phyloP scores from a whole-genome alignment of 2,113 vertebrate species.

The Salvelinus fontinalis region DNA sequence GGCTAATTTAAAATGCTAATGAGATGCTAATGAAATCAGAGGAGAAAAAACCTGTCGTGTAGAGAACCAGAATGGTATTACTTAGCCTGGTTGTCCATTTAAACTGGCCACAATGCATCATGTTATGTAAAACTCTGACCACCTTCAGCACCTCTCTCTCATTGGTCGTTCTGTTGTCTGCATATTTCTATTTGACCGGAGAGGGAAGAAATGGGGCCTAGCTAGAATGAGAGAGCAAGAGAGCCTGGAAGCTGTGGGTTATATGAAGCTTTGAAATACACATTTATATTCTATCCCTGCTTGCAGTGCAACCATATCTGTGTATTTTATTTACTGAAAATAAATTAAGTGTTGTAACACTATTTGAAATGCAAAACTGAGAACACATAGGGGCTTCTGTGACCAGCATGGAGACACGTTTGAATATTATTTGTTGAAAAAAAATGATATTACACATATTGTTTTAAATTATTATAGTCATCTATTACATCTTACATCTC shows the following conservation, averaged over 20 bases:
- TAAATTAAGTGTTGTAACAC: not conserved
- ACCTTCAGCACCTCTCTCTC: not conserved
- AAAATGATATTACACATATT: too few relatives aligned
- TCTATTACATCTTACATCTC: too few relatives aligned
- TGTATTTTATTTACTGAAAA: not conserved
- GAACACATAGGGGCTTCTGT: not conserved
- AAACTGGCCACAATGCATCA: slow-evolving; percentile 7
- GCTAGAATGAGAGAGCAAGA: not conserved
- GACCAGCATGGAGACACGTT: too few relatives aligned
- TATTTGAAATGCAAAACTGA: not conserved
- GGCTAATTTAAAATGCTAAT: slow-evolving; percentile 25
- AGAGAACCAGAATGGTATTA: not conserved
- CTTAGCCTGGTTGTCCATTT: not conserved
- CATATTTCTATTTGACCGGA: not conserved
- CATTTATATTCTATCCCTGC: not conserved
- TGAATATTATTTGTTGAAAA: too few relatives aligned
- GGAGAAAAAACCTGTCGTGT: slow-evolving; percentile 14
- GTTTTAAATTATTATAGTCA: too few relatives aligned
- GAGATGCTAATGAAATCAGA: slow-evolving; percentile 33
- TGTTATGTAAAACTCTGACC: slow-evolving; percentile 1
- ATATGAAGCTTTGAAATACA: not conserved
- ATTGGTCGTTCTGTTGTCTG: slow-evolving; percentile 3
- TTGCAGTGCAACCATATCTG: not conserved
- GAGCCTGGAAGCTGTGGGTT: not conserved
- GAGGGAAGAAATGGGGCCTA: not conserved